These are phyloP conservation scores for Drosophila gunungcola DNA, from an alignment of 1,140 invertebrate species.

Conservation along the genomic window DNA sequence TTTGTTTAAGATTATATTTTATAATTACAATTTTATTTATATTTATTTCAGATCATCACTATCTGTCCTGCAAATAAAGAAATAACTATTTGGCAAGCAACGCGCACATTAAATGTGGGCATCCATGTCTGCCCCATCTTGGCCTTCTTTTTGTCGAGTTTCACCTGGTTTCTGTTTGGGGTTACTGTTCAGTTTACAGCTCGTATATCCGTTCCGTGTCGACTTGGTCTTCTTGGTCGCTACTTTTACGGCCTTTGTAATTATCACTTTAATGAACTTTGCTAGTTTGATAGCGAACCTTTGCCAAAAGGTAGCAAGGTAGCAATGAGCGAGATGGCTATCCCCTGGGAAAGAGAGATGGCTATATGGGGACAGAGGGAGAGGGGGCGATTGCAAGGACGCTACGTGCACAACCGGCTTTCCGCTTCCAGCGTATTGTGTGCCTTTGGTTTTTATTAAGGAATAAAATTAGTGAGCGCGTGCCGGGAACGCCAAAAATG, in stretches of 20 bases:
- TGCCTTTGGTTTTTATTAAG: slow-evolving; percentile 74
- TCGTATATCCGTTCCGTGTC: slow-evolving; percentile 49
- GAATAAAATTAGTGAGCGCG: slow-evolving; percentile 81
- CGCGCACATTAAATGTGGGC: not conserved
- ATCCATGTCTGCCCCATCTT: not conserved
- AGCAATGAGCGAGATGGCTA: slow-evolving; percentile 8
- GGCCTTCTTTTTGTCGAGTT: not conserved
- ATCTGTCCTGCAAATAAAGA: not conserved
- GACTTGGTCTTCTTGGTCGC: slow-evolving; percentile 21
- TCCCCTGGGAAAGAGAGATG: slow-evolving; percentile 4
- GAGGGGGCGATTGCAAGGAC: not conserved
- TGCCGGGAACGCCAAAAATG: slow-evolving; percentile 71
- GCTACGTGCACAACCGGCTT: slow-evolving; percentile 31
- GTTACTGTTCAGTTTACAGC: slow-evolving; percentile 18
- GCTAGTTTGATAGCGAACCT: slow-evolving; percentile 66
- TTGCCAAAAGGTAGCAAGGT: slow-evolving; percentile 33
- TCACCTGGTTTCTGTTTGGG: not conserved
- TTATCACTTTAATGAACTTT: slow-evolving; percentile 83
- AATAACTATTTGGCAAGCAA: not conserved
- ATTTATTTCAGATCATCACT: no score
- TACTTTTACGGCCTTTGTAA: slow-evolving; percentile 71
- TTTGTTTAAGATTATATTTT: no score
- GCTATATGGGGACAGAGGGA: not conserved
- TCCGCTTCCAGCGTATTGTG: slow-evolving; percentile 22
- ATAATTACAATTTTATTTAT: no score